Base-by-base conservation (phyloP, 2,113 vertebrate genomes). In the Syrmaticus mikado region DNA sequence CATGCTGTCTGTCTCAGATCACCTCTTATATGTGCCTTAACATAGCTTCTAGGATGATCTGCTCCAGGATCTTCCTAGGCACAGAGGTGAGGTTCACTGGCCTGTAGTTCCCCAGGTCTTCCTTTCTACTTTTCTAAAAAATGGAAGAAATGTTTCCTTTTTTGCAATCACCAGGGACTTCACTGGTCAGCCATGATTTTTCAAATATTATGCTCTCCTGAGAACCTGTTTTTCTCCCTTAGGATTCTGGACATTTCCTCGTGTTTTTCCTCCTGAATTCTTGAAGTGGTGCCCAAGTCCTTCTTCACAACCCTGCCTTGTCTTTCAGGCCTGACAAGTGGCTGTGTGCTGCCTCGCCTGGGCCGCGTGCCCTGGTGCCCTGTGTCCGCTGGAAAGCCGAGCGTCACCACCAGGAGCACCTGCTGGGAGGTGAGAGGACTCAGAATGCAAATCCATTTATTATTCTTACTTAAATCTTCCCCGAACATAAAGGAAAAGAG, bases 301-400 rank as follows among this genome's bases (percentile, higher is more conserved):
- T 22, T 38, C 61, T 50, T 10, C 41, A 36, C 52, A 57, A 7
- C 20, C 14, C 68, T 22, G 30, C 55, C 68, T n/a, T 48, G 25
- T 28, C 32, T 16, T 1, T 60, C 7, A 16, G 43, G 19, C 38
- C 28, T 40, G 43, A 28, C 0, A 1, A 17, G 52, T 60, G 66
- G 40, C 0, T 1, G 22, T 12, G 53, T 50, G 57, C 72, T 61
- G n/a, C 11, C 60, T 24, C 27, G 3, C 46, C 24, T 57, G 67
- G 55, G 34, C 30, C 38, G 24, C 16, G 19, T 15, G 36, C 27
- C 13, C 70, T 2, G 27, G 50, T 43, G 28, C 45, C 53, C 40
- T 4, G 17, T 6, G 46, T 25, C 21, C 13, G 5, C 67, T 25
- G 73, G 17, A 4, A 38, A 43, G 46, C 32, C 32, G 15, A 75